These are phyloP conservation scores for Camptogramma bilineatum DNA, from an alignment of 2,888 invertebrate species.

Conservation along the genomic window DNA sequence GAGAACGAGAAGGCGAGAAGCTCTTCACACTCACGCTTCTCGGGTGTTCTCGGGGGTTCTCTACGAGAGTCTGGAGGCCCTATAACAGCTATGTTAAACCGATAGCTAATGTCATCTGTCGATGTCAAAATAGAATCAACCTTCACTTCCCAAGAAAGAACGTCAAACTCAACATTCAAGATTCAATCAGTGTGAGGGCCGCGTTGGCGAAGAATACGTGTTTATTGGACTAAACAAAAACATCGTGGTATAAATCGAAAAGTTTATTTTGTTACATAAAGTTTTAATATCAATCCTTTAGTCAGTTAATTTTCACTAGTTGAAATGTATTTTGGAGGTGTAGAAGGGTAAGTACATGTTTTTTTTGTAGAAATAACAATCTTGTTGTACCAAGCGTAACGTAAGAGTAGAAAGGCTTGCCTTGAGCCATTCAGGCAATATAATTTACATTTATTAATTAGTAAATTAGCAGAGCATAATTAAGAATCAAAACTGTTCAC, in stretches of 20 bases:
- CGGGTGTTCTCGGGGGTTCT: too few species aligned
- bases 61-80: too few species aligned
- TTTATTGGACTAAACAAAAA: constrained; percentile 37
- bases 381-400: constrained; percentile 3
- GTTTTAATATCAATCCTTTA: background rate
- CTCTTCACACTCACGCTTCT: too few species aligned
- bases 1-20: too few species aligned
- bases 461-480: constrained; percentile 28
- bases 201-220: constrained; percentile 54
- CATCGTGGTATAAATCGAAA: constrained; percentile 12
- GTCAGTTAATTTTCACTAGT: background rate
- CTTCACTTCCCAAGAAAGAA: background rate
- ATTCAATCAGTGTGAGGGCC: constrained; percentile 52
- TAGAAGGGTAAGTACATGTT: constrained; percentile 71
- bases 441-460: constrained; percentile 58
- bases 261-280: constrained; percentile 6
- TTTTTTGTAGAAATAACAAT: constrained; percentile 38
- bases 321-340: constrained; percentile 72
- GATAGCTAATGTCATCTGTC: constrained; percentile 17
- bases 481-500: background rate
- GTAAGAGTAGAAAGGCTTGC: constrained; percentile 76
- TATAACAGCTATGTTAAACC: too few species aligned
- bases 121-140: constrained; percentile 18
- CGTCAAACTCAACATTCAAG: constrained; percentile 8
- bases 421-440: constrained; percentile 63